phyloP scores from a whole-genome alignment of 1,140 invertebrate species.

The Drosophila bipectinata region DNA sequence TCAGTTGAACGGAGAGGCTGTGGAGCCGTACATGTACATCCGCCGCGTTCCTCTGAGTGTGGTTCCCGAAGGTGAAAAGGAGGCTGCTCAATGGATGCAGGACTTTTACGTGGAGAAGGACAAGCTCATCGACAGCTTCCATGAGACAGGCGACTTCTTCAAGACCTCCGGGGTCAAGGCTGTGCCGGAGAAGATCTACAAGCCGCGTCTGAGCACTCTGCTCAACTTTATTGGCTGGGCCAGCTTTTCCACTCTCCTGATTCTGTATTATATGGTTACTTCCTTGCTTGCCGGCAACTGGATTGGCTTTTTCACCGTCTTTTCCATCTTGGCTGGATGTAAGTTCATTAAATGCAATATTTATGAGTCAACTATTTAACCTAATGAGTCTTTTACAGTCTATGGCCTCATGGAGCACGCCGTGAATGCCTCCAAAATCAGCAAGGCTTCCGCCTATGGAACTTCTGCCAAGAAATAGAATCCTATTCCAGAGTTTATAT shows the following conservation, averaged over 20 bases:
- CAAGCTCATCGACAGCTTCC: conserved; percentile 91
- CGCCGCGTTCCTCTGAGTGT: conserved; percentile 91
- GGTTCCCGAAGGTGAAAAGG: conserved; percentile 92
- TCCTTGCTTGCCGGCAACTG: conserved; percentile 90
- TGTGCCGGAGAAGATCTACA: conserved; percentile 86
- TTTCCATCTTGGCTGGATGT: conserved; percentile 89
- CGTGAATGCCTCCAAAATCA: conserved; percentile 93
- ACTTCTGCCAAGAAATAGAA: conserved; percentile 54
- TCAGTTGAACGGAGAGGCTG: conserved; percentile 90
- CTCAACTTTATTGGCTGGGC: conserved; percentile 90
- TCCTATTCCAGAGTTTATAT: conserved; percentile 6
- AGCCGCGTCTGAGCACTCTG: conserved; percentile 87
- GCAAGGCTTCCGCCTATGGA: conserved; percentile 91
- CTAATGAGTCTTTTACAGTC: conserved; percentile 86
- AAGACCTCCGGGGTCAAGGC: conserved; percentile 88
- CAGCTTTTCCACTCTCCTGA: conserved; percentile 87
- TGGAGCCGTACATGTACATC: conserved; percentile 91
- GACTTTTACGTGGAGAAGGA: conserved; percentile 88
- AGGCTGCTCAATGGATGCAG: conserved; percentile 92
- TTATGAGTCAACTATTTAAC: neutral
- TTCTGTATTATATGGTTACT: conserved; percentile 88
- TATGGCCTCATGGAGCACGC: conserved; percentile 90
- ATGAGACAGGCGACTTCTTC: conserved; percentile 93
- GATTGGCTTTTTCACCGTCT: conserved; percentile 87
- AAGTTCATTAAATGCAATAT: conserved; percentile 84